Conservation (phyloP, 2,797 vertebrate genomes). For the Darevskia nairensis region DNA sequence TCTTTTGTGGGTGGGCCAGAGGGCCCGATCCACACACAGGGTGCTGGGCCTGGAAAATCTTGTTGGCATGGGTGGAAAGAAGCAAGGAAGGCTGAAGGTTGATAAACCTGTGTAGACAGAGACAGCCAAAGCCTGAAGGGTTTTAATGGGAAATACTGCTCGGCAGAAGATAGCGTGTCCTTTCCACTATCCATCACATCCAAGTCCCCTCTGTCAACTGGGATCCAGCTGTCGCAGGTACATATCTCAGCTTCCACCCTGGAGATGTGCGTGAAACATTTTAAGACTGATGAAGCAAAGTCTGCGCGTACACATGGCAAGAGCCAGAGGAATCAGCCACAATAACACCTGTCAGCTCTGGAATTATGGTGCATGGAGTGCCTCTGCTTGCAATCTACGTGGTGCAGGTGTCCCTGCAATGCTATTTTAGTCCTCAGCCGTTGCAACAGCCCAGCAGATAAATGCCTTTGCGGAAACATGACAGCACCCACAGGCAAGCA, state of each 20-base stretch:
- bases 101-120: not conserved
- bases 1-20: too few relatives aligned
- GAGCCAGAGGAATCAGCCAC: not conserved
- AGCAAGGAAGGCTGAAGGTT: not conserved
- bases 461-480: not conserved
- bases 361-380: fast-evolving
- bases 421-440: not conserved
- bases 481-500: not conserved
- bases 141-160: not conserved
- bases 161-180: not conserved
- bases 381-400: not conserved
- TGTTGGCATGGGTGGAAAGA: not conserved
- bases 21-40: too few relatives aligned
- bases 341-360: not conserved
- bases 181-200: slow-evolving; percentile 54
- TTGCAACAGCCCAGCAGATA: fast-evolving
- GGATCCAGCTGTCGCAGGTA: slow-evolving; percentile 45
- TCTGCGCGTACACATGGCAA: not conserved
- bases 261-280: slow-evolving; percentile 14
- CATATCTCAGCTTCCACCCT: slow-evolving; percentile 13
- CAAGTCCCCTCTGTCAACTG: slow-evolving; percentile 25
- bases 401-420: fast-evolving
- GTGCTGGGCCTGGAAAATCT: too few relatives aligned
- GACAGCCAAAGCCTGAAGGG: too few relatives aligned
- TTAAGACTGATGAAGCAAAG: slow-evolving; percentile 43